Conservation (phyloP, 2,113 vertebrate species). For the Sylvietta virens region DNA sequence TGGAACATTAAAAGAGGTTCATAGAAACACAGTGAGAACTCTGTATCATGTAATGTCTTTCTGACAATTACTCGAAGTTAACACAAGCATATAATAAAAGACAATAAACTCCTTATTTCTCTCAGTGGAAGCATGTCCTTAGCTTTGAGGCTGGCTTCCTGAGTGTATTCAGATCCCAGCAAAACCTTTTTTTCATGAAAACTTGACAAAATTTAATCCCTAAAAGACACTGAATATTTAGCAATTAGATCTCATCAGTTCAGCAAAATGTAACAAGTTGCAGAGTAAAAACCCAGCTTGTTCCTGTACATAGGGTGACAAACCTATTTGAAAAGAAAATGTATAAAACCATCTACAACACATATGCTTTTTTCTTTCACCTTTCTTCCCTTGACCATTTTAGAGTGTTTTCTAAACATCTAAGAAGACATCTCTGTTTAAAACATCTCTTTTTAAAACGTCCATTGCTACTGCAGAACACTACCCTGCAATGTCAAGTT, state of each 20-base stretch:
- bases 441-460: background rate
- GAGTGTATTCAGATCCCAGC: background rate
- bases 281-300: background rate
- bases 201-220: background rate
- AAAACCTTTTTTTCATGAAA: background rate
- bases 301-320: background rate
- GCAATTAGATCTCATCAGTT: background rate
- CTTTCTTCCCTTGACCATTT: background rate
- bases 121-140: background rate
- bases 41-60: background rate
- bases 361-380: background rate
- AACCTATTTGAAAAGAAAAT: background rate
- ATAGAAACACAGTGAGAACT: background rate
- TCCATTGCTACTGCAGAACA: background rate
- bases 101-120: background rate
- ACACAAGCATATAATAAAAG: background rate
- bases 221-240: background rate
- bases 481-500: background rate
- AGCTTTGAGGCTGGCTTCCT: background rate
- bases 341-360: background rate
- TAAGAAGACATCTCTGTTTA: background rate
- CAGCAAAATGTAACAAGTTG: background rate
- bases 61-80: background rate
- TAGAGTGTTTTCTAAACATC: background rate
- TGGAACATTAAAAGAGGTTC: background rate